A percentile compares a stretch with the other conserved stretches of the same genome.
Conservation (phyloP, 53 echinoderm and acorn worm species). For the Stichopus horrens region DNA sequence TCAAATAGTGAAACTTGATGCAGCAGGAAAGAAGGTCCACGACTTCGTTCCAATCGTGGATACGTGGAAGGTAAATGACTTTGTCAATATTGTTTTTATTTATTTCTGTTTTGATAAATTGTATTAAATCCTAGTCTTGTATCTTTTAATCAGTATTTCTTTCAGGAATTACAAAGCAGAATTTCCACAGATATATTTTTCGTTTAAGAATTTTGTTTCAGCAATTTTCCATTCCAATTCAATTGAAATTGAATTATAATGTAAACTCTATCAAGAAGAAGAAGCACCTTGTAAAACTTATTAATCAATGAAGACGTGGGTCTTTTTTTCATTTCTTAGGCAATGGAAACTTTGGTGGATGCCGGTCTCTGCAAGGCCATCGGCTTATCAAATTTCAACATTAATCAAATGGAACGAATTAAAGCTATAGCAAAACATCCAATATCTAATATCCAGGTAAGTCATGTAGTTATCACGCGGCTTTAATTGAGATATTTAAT, state of each 20-base stretch:
- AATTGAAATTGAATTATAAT: no score
- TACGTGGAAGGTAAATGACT: slow-evolving; percentile 59
- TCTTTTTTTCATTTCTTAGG: slow-evolving; percentile 34
- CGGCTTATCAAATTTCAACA: slow-evolving; percentile 75
- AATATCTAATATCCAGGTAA: slow-evolving; percentile 68
- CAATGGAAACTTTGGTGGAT: slow-evolving; percentile 73
- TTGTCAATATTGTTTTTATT: neutral
- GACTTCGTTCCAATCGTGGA: slow-evolving; percentile 53
- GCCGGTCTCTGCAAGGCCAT: slow-evolving; percentile 70
- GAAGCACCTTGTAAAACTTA: no score
- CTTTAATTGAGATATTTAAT: no score
- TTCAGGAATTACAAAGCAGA: no score
- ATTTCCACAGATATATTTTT: no score
- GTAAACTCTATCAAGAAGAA: no score
- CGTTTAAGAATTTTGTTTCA: no score
- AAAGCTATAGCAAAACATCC: slow-evolving; percentile 61
- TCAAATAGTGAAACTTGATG: slow-evolving; percentile 37
- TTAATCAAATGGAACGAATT: slow-evolving; percentile 58
- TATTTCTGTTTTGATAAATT: no score
- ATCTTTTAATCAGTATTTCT: no score
- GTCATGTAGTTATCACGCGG: neutral
- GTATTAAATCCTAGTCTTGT: no score
- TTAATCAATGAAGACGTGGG: no score
- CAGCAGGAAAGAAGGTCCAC: slow-evolving; percentile 46
- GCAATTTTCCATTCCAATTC: no score